Conservation (phyloP, 1,140 invertebrate species). For the Meloidogyne exigua region DNA sequence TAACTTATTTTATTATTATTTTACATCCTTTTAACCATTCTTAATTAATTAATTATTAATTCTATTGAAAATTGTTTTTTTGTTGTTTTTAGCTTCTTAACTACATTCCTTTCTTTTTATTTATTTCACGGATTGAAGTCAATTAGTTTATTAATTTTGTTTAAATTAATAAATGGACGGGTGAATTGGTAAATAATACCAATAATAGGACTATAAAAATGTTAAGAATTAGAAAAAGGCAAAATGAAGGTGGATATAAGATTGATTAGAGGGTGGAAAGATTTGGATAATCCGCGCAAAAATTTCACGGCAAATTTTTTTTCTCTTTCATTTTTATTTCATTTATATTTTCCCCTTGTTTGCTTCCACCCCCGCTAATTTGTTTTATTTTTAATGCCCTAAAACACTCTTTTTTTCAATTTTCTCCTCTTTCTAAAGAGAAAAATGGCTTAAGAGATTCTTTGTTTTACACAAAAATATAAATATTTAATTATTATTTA, state of each 20-base stretch:
- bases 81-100: neutral
- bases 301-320: neutral
- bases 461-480: neutral
- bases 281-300: neutral
- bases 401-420: neutral
- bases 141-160: neutral
- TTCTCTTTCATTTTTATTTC: neutral
- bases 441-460: neutral
- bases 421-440: neutral
- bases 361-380: conserved; percentile 1
- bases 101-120: neutral
- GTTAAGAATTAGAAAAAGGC: neutral
- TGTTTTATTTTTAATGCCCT: neutral
- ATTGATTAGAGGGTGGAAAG: neutral
- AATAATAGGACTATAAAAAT: neutral
- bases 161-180: neutral
- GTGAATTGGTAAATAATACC: neutral
- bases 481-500: neutral
- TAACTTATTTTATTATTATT: too few species aligned
- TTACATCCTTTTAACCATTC: neutral
- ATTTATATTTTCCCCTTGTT: neutral
- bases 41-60: too few species aligned
- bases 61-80: neutral
- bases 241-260: neutral
- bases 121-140: neutral